Conservation (phyloP, 2,888 invertebrate genomes). For the Flexamia atlantica region DNA sequence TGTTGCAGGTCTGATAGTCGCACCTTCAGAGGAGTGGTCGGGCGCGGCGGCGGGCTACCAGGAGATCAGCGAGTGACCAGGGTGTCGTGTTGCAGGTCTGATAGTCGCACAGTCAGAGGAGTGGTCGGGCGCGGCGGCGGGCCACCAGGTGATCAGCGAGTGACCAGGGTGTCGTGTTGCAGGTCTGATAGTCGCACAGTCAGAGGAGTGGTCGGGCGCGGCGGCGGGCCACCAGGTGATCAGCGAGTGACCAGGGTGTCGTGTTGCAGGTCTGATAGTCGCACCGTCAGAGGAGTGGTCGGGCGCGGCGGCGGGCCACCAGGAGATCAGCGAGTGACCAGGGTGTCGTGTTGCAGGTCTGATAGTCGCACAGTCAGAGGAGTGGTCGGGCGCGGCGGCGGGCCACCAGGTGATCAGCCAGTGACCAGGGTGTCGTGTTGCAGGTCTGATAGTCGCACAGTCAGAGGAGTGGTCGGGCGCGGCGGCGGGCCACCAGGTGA, state of each 20-base stretch:
- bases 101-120: constrained; percentile 45
- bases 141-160: constrained; percentile 22
- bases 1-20: constrained; percentile 45
- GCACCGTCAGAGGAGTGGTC: constrained; percentile 51
- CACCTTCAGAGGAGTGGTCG: no score
- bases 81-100: constrained; percentile 58
- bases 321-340: constrained; percentile 11
- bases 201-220: constrained; percentile 49
- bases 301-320: neutral
- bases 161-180: neutral
- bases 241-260: constrained; percentile 52
- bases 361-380: constrained; percentile 44
- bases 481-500: neutral
- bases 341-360: constrained; percentile 24
- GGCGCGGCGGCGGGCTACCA: neutral
- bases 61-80: constrained; percentile 4
- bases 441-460: constrained; percentile 50
- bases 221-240: neutral
- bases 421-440: neutral
- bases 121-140: constrained; percentile 19
- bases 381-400: constrained; percentile 31
- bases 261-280: constrained; percentile 74
- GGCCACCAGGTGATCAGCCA: constrained; percentile 32
- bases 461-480: constrained; percentile 28
- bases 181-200: constrained; percentile 49